Conservation (phyloP, 2,113 vertebrate species). For the Corythaixoides concolor region DNA sequence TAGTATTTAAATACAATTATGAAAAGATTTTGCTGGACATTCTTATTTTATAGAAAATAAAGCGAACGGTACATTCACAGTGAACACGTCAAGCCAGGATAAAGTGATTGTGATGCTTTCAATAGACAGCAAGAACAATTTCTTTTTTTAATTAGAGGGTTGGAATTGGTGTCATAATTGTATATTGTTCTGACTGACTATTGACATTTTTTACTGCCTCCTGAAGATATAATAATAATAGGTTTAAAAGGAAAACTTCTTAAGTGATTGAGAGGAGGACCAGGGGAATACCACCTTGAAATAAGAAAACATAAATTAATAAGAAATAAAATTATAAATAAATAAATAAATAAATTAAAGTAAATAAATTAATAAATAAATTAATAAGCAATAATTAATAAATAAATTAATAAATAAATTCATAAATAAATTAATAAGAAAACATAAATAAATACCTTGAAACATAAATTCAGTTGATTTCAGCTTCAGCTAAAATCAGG, state of each 20-base stretch:
- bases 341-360: too few relatives aligned
- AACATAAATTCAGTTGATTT: background rate
- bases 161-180: background rate
- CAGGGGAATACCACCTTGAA: background rate
- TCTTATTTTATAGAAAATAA: background rate
- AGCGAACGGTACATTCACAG: background rate
- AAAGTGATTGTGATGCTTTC: background rate
- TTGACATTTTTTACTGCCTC: background rate
- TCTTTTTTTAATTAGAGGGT: background rate
- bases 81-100: background rate
- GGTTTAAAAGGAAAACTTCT: background rate
- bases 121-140: background rate
- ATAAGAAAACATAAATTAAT: too few relatives aligned
- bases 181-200: background rate
- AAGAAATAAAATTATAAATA: too few relatives aligned
- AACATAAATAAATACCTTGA: too few relatives aligned
- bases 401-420: too few relatives aligned
- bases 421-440: too few relatives aligned
- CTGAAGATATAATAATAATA: background rate
- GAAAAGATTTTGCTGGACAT: background rate
- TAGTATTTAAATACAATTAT: background rate
- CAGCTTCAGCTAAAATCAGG: background rate
- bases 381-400: too few relatives aligned
- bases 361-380: too few relatives aligned
- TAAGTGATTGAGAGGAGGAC: background rate